Base-by-base conservation (phyloP, 2,113 vertebrate species). In the Geococcyx californianus region DNA sequence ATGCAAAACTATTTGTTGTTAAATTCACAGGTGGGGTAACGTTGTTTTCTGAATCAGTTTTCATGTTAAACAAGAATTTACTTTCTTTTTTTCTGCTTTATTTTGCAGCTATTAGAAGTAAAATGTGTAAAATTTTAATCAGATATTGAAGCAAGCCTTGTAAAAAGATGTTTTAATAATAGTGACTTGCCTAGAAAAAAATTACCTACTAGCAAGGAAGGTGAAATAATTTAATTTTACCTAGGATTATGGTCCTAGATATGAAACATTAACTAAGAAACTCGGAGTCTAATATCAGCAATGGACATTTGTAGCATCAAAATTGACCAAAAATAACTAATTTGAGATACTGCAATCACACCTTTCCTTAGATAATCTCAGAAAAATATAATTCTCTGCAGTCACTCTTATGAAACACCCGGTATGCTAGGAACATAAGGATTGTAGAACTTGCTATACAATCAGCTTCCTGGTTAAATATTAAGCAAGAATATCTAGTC, bases 301-400 rank as follows among this genome's bases (percentile, higher is more conserved):
- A 25, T 90, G 31, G 60, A 34, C 36, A 83, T 54, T 75, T 76
- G 42, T 66, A 80, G 56, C 49, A 84, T 90, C 64, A 75, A 86
- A 76, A 51, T 15, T 25, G 10, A 93, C 26, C 16, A 85, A 95
- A 96, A 55, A 7, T 47, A 95, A 59, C 45, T 90, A 23, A 89
- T 93, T 88, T 91, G 44, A 91, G 42, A 70, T 74, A 33, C 51
- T 64, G 26, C 88, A 91, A 94, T 94, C 94, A 69, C 28, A 29
- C n/a, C 38, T 93, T 93, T 77, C 84, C 49, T 51, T 79, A 75
- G 68, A 77, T 76, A 95, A 95, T 82, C 69, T 84, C 31, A 45
- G 95, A 92, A 83, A 45, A 60, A 62, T 26, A 28, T 94, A 85
- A 91, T 93, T 64, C 42, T 94, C 60, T 89, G 92, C 82, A 73